These are phyloP conservation scores for Gari tellinella DNA, from an alignment of 2,888 invertebrate genomes.

Conservation along the genomic window DNA sequence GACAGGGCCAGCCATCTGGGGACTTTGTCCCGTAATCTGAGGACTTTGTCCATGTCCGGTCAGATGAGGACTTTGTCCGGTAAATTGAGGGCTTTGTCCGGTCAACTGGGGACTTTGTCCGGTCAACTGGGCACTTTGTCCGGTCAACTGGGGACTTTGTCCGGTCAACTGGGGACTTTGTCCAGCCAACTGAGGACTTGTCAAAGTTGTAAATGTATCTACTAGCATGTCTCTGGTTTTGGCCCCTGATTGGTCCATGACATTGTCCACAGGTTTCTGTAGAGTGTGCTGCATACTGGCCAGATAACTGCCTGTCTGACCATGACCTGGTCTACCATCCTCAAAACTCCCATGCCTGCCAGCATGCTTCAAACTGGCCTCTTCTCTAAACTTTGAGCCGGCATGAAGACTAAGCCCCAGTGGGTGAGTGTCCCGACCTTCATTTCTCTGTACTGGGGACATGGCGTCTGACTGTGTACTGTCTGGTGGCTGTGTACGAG, in stretches of 20 bases:
- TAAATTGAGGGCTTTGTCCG: too few relatives aligned
- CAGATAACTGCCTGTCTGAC: slow-evolving; percentile 35
- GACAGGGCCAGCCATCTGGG: too few relatives aligned
- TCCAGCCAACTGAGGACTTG: too few relatives aligned
- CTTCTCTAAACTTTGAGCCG: background rate
- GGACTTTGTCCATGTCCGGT: too few relatives aligned
- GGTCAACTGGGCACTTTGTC: too few relatives aligned
- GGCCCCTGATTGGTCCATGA: background rate
- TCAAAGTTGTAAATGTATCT: too few relatives aligned
- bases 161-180: too few relatives aligned
- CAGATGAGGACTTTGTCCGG: too few relatives aligned
- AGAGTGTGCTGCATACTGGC: slow-evolving; percentile 55
- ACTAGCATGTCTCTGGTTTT: slow-evolving; percentile 29
- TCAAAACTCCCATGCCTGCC: background rate
- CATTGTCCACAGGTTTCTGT: slow-evolving; percentile 41
- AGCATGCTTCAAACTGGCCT: background rate
- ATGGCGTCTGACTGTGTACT: slow-evolving; percentile 16
- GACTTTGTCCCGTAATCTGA: too few relatives aligned
- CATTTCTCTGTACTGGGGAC: slow-evolving; percentile 16
- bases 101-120: too few relatives aligned
- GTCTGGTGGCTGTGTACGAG: slow-evolving; percentile 18
- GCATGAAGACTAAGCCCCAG: slow-evolving; percentile 30
- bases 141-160: too few relatives aligned
- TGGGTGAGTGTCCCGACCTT: slow-evolving; percentile 37
- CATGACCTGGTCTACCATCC: slow-evolving; percentile 4